A percentile compares a stretch with the other conserved stretches of the same genome.
Conservation (phyloP, 2,888 invertebrate genomes). For the Himalopsyche japonica region DNA sequence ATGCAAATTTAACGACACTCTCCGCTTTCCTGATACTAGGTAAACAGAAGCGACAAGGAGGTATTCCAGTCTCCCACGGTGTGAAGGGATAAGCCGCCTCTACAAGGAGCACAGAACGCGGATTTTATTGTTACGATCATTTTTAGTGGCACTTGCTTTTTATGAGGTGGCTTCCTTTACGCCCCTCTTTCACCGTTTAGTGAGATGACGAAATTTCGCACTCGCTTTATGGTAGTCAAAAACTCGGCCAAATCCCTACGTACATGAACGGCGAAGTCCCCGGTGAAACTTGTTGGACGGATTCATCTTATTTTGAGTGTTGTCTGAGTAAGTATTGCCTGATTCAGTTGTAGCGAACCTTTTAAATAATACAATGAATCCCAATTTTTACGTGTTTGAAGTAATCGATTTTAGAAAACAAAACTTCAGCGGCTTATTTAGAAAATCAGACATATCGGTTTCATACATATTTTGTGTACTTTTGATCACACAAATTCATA, state of each 20-base stretch:
- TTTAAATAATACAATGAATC: neutral
- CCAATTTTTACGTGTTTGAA: no score
- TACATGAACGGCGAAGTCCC: neutral
- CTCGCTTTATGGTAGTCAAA: slow-evolving; percentile 23
- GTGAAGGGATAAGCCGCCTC: slow-evolving; percentile 16
- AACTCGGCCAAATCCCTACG: slow-evolving; percentile 15
- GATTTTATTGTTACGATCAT: slow-evolving; percentile 41
- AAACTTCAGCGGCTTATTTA: no score
- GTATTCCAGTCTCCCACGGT: neutral
- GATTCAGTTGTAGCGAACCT: neutral
- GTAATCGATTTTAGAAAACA: no score
- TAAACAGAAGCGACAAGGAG: slow-evolving; percentile 6
- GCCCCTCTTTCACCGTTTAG: slow-evolving; percentile 26
- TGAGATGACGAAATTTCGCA: slow-evolving; percentile 34
- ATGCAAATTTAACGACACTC: neutral
- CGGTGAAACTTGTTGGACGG: slow-evolving; percentile 11
- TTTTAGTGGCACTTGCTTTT: slow-evolving; percentile 41
- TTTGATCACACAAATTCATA: no score
- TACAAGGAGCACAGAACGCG: slow-evolving; percentile 33
- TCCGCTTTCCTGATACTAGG: neutral
- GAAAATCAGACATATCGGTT: no score
- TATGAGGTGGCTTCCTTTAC: slow-evolving; percentile 40
- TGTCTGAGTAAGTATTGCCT: slow-evolving; percentile 16
- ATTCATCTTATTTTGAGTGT: slow-evolving; percentile 10
- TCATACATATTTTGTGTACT: no score